Evolutionary conservation across 1,140 invertebrate species (phyloP).

Genomic region (Kradibia gibbosae): DNA sequence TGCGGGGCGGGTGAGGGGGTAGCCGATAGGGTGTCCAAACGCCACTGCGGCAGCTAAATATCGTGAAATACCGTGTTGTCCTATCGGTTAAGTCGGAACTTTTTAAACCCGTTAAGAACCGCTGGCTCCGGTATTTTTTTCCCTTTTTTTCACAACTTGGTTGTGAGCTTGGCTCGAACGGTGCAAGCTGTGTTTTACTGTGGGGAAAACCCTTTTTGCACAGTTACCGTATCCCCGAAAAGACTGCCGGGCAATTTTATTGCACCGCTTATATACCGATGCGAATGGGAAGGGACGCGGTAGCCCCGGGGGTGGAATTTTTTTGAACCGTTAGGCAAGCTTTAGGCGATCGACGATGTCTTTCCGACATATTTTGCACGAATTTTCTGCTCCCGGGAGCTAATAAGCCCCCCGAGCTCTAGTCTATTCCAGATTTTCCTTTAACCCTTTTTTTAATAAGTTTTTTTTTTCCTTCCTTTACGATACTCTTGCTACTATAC

Average conservation of each 20-base stretch:
- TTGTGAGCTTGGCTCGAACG: background rate
- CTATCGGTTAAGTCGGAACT: constrained; percentile 36
- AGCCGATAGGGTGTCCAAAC: background rate
- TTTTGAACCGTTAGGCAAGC: constrained; percentile 17
- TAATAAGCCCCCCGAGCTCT: background rate
- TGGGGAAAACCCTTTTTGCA: constrained; percentile 32
- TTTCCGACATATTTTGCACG: constrained; percentile 45
- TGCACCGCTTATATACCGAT: constrained; percentile 14
- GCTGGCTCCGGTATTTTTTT: background rate
- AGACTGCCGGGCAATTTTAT: constrained; percentile 4
- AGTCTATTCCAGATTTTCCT: constrained; percentile 5
- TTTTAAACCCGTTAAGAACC: constrained; percentile 57
- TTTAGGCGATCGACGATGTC: background rate
- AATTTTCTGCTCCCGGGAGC: background rate
- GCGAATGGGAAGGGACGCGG: background rate
- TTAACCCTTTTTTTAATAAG: constrained; percentile 20
- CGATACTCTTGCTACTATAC: background rate
- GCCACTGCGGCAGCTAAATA: background rate
- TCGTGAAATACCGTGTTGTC: background rate
- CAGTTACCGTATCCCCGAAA: background rate
- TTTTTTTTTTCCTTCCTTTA: too few species aligned
- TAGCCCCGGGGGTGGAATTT: background rate
- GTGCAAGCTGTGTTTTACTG: constrained; percentile 25
- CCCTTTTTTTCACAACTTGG: background rate
- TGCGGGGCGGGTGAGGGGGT: background rate